Evolutionary conservation across 2,113 vertebrate species (phyloP).

Genomic region (Cyphomyrus plagiostoma): DNA sequence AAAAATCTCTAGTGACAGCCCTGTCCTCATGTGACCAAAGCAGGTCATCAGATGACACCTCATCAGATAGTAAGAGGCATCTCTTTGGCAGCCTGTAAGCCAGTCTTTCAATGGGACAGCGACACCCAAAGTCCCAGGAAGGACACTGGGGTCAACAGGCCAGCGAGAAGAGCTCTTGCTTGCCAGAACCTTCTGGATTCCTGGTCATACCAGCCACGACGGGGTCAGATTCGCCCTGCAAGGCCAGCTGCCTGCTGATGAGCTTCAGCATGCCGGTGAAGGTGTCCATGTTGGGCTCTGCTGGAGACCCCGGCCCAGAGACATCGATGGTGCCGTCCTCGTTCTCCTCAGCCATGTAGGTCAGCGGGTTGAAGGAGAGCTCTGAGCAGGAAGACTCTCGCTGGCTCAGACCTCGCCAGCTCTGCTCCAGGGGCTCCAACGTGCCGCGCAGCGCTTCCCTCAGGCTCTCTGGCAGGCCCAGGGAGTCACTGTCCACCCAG

Average conservation of each 20-base stretch:
- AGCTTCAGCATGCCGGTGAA: slow-evolving; percentile 60
- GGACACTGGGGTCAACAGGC: background rate
- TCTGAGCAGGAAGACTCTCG: slow-evolving; percentile 19
- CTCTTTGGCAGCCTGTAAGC: background rate
- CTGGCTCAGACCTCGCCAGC: slow-evolving; percentile 12
- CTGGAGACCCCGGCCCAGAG: slow-evolving; percentile 15
- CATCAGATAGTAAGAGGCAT: background rate
- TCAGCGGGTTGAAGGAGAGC: slow-evolving; percentile 49
- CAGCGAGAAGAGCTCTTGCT: slow-evolving; percentile 25
- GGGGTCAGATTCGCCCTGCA: background rate
- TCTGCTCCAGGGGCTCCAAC: background rate
- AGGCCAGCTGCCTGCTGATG: slow-evolving; percentile 50
- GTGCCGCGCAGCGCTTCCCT: background rate
- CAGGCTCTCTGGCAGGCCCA: slow-evolving; percentile 43
- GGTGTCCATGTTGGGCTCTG: slow-evolving; percentile 43
- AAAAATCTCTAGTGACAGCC: background rate
- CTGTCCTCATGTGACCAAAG: background rate
- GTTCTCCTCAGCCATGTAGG: slow-evolving; percentile 32
- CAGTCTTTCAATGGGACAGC: background rate
- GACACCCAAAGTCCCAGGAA: background rate
- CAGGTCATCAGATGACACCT: background rate
- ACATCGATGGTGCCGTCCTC: slow-evolving; percentile 23
- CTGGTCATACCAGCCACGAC: background rate
- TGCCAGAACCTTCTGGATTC: background rate
- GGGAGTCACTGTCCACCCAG: slow-evolving; percentile 28